Base-by-base conservation (phyloP, 2,888 invertebrate genomes). In the Boloria euphrosyne region DNA sequence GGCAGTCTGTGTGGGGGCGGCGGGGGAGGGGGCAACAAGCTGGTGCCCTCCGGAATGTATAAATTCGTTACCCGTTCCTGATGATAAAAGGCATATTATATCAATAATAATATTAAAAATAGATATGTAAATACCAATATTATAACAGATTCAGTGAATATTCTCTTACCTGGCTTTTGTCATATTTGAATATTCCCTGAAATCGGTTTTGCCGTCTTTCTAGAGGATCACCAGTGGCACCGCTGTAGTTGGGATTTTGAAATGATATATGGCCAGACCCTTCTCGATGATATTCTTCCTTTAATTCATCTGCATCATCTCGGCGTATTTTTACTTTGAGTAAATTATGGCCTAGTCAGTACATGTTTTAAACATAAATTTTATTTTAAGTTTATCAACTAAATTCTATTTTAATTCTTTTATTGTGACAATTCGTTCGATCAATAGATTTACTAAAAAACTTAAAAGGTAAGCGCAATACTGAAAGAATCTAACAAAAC, bases 161-260 rank as follows among this genome's bases (percentile, higher is more conserved):
- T 47, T 22, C 13, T 13, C 31, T 73, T 75, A 95, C 96, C 94
- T 95, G 95, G 66, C 93, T 94, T 79, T 94, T 95, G 78, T 97
- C 96, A 78, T 96, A 96, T 86, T 96, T 96, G 74, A 97, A 94
- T 77, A 96, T 94, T 80, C 93, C 87, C 78, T 94, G 92, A 73
- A 92, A 88, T 13, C 90, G 68, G 70, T 87, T 86, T 1, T 79
- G 71, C 22, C 89, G 79, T 4, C 89, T 82, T 46, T 89, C 86
- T 27, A 71, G 66, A 3, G 80, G 71, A 4, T 80, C 80, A 17
- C 91, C 92, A 51, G 94, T 93, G 75, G 94, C 94, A 82, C 86
- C 84, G 72, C 80, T 88, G 74, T 98, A 98, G 83, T 97, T 97
- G 4, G 98, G 98, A 90, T 98, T 98, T 54, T 97, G 95, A 86